A percentile compares a stretch with the other conserved stretches of the same genome.
These are phyloP conservation scores for Cyrtonyx montezumae DNA, from an alignment of 2,113 vertebrate species.

Conservation along the genomic window DNA sequence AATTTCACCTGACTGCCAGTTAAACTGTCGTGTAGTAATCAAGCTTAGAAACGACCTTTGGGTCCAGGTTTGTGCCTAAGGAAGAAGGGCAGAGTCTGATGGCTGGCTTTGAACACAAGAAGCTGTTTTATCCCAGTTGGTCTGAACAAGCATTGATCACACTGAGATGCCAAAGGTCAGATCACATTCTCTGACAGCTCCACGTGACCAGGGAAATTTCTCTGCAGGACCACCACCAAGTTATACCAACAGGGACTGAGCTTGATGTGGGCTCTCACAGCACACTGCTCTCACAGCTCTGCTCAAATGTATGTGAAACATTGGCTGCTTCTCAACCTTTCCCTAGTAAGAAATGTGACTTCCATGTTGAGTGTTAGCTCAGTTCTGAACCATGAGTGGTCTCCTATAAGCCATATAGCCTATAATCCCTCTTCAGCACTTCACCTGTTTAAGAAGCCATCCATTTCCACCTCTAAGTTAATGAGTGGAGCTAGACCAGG, in stretches of 20 bases:
- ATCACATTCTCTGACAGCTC: background rate
- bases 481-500: background rate
- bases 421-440: background rate
- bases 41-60: background rate
- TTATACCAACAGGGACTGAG: background rate
- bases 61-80: background rate
- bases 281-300: background rate
- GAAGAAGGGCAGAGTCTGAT: background rate
- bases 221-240: background rate
- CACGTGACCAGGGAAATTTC: background rate
- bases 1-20: background rate
- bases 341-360: background rate
- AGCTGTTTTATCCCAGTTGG: background rate
- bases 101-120: background rate
- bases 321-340: background rate
- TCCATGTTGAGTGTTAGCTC: background rate
- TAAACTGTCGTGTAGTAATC: background rate
- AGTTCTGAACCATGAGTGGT: background rate
- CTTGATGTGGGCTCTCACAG: background rate
- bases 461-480: background rate
- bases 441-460: background rate
- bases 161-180: background rate
- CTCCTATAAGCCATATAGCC: no score
- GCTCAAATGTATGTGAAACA: accelerated
- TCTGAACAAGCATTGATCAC: background rate